Conservation (phyloP, 2,888 invertebrate genomes). For the Acronicta leporina region DNA sequence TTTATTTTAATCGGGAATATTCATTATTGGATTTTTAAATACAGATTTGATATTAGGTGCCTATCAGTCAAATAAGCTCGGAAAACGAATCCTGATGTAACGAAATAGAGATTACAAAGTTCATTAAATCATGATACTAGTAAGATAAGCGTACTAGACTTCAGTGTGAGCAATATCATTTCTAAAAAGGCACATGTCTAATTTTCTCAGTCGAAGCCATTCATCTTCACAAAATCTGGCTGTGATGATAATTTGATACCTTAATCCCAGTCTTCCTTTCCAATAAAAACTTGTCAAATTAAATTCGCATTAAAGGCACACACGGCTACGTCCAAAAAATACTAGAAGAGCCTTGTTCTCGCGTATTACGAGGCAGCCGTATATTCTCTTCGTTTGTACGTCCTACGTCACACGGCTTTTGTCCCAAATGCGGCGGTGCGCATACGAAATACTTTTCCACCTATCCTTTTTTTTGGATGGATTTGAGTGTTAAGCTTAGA, state of each 20-base stretch:
- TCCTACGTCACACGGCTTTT: conserved; percentile 65
- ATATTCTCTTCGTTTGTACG: conserved; percentile 63
- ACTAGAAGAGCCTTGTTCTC: conserved; percentile 36
- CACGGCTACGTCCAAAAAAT: conserved; percentile 52
- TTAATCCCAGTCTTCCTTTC: conserved; percentile 13
- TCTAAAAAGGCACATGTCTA: too few relatives aligned
- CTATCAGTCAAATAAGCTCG: too few relatives aligned
- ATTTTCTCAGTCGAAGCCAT: not conserved
- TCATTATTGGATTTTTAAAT: too few relatives aligned
- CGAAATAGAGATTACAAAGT: too few relatives aligned
- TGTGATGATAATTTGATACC: too few relatives aligned
- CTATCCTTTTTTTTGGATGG: conserved; percentile 58
- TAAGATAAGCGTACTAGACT: not conserved
- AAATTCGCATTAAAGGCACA: conserved; percentile 25
- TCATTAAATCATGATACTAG: too few relatives aligned
- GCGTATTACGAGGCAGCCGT: conserved; percentile 68
- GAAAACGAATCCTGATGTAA: too few relatives aligned
- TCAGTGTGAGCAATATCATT: not conserved
- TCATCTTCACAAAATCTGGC: conserved; percentile 1
- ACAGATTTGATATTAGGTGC: too few relatives aligned
- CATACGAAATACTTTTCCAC: conserved; percentile 68
- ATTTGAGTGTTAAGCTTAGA: conserved; percentile 41
- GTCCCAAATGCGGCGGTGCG: conserved; percentile 62
- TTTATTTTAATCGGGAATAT: too few relatives aligned
- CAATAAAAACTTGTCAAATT: conserved; percentile 13